Evolutionary conservation across 2,888 invertebrate species (phyloP).

Genomic region (Metalampra italica): DNA sequence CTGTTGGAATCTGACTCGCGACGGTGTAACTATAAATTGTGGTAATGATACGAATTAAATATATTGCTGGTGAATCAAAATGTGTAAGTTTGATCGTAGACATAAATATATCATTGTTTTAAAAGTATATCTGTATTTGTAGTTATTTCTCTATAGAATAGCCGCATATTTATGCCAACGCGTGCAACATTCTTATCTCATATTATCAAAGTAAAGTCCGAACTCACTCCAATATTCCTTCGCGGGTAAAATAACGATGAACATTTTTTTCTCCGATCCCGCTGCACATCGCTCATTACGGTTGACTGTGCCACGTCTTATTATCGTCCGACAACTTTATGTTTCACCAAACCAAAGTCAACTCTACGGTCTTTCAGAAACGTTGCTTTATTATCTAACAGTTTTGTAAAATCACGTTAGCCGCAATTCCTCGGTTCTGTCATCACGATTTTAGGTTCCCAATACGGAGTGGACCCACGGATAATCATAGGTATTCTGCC

Average conservation of each 20-base stretch:
- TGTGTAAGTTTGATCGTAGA: constrained; percentile 42
- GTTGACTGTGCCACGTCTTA: constrained; percentile 48
- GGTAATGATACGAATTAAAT: constrained; percentile 42
- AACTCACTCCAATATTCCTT: constrained; percentile 35
- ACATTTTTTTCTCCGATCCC: constrained; percentile 42
- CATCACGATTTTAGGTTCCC: constrained; percentile 53
- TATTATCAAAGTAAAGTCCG: constrained; percentile 31
- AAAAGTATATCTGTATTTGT: neutral
- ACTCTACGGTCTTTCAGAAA: constrained; percentile 25
- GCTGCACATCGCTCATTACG: constrained; percentile 54
- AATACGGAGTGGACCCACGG: constrained; percentile 44
- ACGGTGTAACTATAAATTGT: constrained; percentile 59
- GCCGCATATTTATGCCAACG: neutral
- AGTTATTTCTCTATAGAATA: constrained; percentile 5
- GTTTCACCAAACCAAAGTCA: constrained; percentile 18
- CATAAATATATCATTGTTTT: constrained; percentile 3
- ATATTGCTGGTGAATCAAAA: constrained; percentile 32
- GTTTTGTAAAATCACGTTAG: constrained; percentile 32
- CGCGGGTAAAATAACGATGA: constrained; percentile 44
- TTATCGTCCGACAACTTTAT: constrained; percentile 39
- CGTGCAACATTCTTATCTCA: constrained; percentile 11
- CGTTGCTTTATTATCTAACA: constrained; percentile 24
- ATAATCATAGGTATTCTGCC: constrained; percentile 66
- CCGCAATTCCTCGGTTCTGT: constrained; percentile 44
- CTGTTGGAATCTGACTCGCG: constrained; percentile 52